Conservation (phyloP, 1,140 invertebrate species). For the Paralvinella palmiformis region DNA sequence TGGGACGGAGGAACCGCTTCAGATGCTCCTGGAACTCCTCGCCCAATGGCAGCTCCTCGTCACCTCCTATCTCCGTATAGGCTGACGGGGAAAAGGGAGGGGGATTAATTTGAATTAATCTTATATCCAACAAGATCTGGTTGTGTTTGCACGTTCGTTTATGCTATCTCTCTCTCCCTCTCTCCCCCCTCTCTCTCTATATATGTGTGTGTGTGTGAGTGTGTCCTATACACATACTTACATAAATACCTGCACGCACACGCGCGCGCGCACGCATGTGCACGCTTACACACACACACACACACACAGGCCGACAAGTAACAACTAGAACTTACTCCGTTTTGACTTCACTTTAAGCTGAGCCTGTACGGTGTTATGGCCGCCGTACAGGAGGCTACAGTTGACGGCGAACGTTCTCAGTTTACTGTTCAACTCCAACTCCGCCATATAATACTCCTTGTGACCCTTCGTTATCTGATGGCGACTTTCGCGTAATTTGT, state of each 20-base stretch:
- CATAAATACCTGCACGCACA: too few relatives aligned
- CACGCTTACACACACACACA: too few relatives aligned
- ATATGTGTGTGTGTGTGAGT: too few relatives aligned
- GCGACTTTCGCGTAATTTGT: conserved; percentile 14
- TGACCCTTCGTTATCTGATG: conserved; percentile 20
- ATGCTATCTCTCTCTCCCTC: neutral
- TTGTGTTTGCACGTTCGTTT: too few relatives aligned
- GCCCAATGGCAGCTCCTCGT: conserved; percentile 22
- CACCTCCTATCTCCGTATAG: conserved; percentile 23
- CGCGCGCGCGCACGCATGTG: too few relatives aligned
- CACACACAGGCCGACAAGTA: too few relatives aligned
- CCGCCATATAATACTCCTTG: conserved; percentile 38
- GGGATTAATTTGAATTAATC: too few relatives aligned
- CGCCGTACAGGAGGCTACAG: conserved; percentile 42
- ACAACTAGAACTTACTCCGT: conserved; percentile 40
- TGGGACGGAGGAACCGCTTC: conserved; percentile 16
- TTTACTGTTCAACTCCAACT: conserved; percentile 47
- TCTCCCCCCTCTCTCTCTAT: neutral
- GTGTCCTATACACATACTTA: too few relatives aligned
- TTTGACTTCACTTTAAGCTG: conserved; percentile 48
- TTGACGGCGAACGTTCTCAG: conserved; percentile 46
- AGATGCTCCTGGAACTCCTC: conserved; percentile 25
- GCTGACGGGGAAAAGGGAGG: conserved; percentile 11
- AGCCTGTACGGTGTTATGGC: conserved; percentile 47
- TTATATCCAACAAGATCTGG: too few relatives aligned